Conservation (phyloP, 2,888 invertebrate genomes). For the Zele albiditarsus region DNA sequence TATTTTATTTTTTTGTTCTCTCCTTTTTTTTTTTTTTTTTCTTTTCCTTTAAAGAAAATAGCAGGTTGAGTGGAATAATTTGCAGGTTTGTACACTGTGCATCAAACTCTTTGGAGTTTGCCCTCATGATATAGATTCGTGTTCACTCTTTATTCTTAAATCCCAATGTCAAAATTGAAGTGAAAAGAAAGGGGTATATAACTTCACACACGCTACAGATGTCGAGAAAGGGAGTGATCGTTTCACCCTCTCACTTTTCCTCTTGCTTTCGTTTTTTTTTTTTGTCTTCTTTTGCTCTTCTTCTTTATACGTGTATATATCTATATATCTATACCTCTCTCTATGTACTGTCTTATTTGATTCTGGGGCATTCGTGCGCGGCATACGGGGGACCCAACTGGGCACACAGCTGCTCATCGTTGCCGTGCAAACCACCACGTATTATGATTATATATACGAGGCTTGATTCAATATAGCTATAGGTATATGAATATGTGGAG, state of each 20-base stretch:
- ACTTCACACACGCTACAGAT: background rate
- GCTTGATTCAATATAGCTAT: constrained; percentile 39
- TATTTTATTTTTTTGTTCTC: background rate
- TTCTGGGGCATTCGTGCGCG: constrained; percentile 33
- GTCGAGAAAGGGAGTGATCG: constrained; percentile 3
- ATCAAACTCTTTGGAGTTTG: background rate
- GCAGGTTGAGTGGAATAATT: constrained; percentile 17
- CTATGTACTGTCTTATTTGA: constrained; percentile 12
- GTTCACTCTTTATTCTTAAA: background rate
- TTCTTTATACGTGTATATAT: background rate
- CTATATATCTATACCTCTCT: no score
- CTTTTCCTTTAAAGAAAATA: background rate
- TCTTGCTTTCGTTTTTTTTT: background rate
- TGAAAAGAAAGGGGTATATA: background rate
- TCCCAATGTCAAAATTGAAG: background rate
- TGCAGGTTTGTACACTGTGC: constrained; percentile 21
- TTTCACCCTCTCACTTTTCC: background rate
- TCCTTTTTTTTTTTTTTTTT: background rate
- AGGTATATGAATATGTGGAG: constrained; percentile 6
- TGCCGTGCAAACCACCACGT: constrained; percentile 9
- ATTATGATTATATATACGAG: constrained; percentile 20
- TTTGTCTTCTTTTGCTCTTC: background rate
- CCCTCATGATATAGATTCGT: constrained; percentile 18
- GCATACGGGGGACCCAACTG: constrained; percentile 37
- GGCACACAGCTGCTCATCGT: constrained; percentile 40